Percentiles rank a stretch among this genome's conserved stretches.
phyloP scores from a whole-genome alignment of 2,888 invertebrate genomes.

The Seira musarum region DNA sequence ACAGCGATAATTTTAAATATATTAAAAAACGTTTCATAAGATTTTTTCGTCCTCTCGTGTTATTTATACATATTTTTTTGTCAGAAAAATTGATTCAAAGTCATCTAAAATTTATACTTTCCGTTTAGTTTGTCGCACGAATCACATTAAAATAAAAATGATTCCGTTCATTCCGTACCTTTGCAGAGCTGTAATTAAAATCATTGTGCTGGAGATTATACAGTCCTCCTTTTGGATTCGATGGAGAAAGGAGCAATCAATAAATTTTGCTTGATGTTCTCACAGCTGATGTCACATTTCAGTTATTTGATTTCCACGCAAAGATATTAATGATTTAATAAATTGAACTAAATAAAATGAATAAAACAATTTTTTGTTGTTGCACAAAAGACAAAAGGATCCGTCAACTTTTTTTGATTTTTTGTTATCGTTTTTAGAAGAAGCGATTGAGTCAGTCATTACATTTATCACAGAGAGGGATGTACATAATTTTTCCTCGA shows the following conservation, averaged over 20 bases:
- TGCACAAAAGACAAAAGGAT: constrained; percentile 3
- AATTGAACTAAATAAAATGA: no score
- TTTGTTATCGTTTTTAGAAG: constrained; percentile 44
- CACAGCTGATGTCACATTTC: no score
- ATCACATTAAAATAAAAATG: no score
- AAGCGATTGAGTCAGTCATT: constrained; percentile 67
- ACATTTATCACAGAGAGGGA: constrained; percentile 68
- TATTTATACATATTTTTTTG: not conserved
- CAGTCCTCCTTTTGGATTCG: no score
- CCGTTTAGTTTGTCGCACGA: not conserved
- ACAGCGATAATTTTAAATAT: constrained; percentile 1
- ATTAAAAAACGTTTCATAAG: not conserved
- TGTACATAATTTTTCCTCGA: constrained; percentile 43
- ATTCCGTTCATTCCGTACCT: no score
- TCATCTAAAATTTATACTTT: not conserved
- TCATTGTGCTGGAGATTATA: no score
- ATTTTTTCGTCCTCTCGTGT: constrained; percentile 7
- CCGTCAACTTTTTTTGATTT: constrained; percentile 31
- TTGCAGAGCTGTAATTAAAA: no score
- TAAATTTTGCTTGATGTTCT: no score
- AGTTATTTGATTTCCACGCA: no score
- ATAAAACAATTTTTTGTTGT: not conserved
- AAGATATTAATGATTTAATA: no score
- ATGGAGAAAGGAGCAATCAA: no score
- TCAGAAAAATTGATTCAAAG: not conserved